These are phyloP conservation scores for Epistrophe grossulariae DNA, from an alignment of 2,888 invertebrate species.

Conservation along the genomic window DNA sequence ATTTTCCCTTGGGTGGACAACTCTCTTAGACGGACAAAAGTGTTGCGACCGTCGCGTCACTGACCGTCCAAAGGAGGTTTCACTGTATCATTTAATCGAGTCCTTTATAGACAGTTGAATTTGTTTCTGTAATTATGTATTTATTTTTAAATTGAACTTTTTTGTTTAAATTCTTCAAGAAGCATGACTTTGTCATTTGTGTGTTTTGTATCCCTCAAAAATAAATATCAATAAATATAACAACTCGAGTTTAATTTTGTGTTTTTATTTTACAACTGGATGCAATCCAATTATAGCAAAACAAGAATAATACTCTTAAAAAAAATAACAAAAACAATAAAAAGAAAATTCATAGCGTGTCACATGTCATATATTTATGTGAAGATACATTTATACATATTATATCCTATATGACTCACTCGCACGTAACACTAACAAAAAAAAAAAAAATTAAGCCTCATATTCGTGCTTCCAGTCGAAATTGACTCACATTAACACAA, in stretches of 20 bases:
- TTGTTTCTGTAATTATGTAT: too few relatives aligned
- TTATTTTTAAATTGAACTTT: too few relatives aligned
- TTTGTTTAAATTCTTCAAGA: background rate
- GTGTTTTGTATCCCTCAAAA: background rate
- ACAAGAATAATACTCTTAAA: background rate
- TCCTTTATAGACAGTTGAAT: too few relatives aligned
- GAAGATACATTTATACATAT: background rate
- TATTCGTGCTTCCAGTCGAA: constrained; percentile 14
- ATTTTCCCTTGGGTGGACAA: too few relatives aligned
- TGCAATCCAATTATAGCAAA: constrained; percentile 24
- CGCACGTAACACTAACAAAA: constrained; percentile 6
- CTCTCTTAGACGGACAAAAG: too few relatives aligned
- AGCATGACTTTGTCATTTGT: background rate
- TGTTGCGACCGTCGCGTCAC: too few relatives aligned
- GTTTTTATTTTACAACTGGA: constrained; percentile 4
- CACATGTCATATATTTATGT: constrained; percentile 58
- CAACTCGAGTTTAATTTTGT: constrained; percentile 45
- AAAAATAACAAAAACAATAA: constrained; percentile 14
- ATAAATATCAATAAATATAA: constrained; percentile 26
- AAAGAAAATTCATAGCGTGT: constrained; percentile 48
- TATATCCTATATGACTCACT: constrained; percentile 38
- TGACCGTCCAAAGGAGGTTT: too few relatives aligned
- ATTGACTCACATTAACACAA: constrained; percentile 34
- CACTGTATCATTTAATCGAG: too few relatives aligned
- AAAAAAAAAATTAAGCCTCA: background rate